Conservation (phyloP, 2,113 vertebrate species). For the Dipodomys stephensi region DNA sequence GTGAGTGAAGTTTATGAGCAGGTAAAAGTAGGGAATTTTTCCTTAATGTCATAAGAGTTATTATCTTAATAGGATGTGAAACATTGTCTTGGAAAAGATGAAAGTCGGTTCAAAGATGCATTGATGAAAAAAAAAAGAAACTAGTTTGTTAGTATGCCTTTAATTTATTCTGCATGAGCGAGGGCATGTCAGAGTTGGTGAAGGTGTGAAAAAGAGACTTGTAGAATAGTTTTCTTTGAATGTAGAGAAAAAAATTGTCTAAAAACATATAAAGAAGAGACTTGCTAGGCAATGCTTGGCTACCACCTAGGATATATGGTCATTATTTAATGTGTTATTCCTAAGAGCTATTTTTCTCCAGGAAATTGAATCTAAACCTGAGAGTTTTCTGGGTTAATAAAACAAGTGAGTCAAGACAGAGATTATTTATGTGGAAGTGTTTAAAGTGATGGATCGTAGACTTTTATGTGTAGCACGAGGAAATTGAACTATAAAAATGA, state of each 20-base stretch:
- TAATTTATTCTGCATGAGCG: background rate
- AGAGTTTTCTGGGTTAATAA: background rate
- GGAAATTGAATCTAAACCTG: background rate
- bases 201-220: background rate
- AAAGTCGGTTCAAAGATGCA: background rate
- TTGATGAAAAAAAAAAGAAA: background rate
- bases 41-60: background rate
- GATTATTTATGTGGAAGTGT: background rate
- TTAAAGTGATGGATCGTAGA: background rate
- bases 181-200: background rate
- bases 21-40: background rate
- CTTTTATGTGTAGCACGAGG: background rate
- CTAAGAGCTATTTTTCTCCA: background rate
- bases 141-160: background rate
- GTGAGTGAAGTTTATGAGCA: background rate
- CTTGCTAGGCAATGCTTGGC: background rate
- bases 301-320: background rate
- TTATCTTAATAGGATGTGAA: background rate
- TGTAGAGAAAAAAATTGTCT: background rate
- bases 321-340: background rate
- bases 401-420: background rate
- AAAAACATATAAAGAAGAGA: background rate
- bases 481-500: background rate
- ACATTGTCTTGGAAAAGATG: background rate
- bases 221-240: background rate